Base-by-base conservation (phyloP, 2,888 invertebrate species). In the Stictocephala bisonia region DNA sequence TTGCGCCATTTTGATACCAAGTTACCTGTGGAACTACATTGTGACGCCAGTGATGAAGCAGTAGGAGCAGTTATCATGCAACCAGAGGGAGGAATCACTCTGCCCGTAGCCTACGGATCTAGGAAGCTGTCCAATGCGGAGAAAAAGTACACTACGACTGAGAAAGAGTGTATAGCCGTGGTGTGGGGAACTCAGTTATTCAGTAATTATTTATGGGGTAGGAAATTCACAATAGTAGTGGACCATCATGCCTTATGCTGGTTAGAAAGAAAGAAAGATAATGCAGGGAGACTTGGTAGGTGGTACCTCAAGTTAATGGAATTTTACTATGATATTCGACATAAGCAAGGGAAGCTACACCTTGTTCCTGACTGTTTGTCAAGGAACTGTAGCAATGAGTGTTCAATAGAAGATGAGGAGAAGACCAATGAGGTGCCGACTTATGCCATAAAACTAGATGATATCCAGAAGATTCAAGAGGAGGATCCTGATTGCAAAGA, bases 161-260 rank as follows among this genome's bases (percentile, higher is more conserved):
- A 51, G n/a, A 51, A 51, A n/a, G 20, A 51, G 24, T 51, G 51
- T 51, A 51, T 44, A 6, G 44, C 9, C 4, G 44, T 44, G 4
- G 44, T 44, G 4, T 44, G 44, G 44, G 44, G 11, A 11, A 15
- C 15, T 4, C 44, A 44, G 15, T 15, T n/a, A 9, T 44, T 44
- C 44, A 44, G 44, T 22, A 20, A 51, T 20, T 51, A 20, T 51
- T 6, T 51, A 22, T 51, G 51, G 18, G 51, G 18, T 4, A n/a
- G n/a, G n/a, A n/a, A n/a, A n/a, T n/a, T n/a, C n/a, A n/a, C n/a
- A n/a, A n/a, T n/a, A n/a, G n/a, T 22, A n/a, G 22, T 20, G 6
- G 24, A 20, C 24, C 51, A 51, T n/a, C 51, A 51, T 24, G 51
- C 51, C 18, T n/a, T 22, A 22, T 51, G 51, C 24, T 51, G 51